Evolutionary conservation across 2,888 invertebrate species (phyloP).

Genomic region (Cheiracanthium punctorium): DNA sequence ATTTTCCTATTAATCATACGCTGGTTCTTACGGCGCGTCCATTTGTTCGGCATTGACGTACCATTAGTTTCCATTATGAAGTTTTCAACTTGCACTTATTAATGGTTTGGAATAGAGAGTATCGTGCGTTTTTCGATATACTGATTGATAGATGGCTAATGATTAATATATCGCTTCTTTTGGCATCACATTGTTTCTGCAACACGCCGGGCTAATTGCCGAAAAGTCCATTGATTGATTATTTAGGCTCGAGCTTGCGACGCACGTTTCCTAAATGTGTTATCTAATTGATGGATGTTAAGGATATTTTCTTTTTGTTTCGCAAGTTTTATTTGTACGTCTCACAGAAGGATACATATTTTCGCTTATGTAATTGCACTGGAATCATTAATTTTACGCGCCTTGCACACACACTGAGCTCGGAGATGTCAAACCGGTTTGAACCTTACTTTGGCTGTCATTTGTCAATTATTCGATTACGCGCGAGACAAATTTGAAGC

Average conservation of each 20-base stretch:
- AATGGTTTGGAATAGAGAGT: background rate
- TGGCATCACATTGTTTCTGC: background rate
- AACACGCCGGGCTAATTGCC: background rate
- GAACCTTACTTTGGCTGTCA: too few species aligned
- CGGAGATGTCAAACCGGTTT: too few species aligned
- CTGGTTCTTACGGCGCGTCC: background rate
- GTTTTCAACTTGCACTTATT: constrained; percentile 3
- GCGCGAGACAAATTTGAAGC: too few species aligned
- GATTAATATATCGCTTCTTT: background rate
- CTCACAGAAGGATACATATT: too few species aligned
- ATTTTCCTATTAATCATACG: background rate
- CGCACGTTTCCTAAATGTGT: too few species aligned
- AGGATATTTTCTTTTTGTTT: too few species aligned
- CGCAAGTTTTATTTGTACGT: too few species aligned
- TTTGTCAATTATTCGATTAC: too few species aligned
- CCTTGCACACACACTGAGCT: too few species aligned
- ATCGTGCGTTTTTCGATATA: background rate
- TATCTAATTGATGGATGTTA: too few species aligned
- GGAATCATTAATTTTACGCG: too few species aligned
- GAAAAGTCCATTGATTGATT: background rate
- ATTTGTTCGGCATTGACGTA: background rate
- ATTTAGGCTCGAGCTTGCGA: background rate
- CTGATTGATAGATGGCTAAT: background rate
- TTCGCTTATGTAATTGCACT: too few species aligned
- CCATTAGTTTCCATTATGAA: constrained; percentile 13